A percentile compares a stretch with the other conserved stretches of the same genome.
These are phyloP conservation scores for Phortica okadai DNA, from an alignment of 2,888 invertebrate genomes.

Conservation along the genomic window DNA sequence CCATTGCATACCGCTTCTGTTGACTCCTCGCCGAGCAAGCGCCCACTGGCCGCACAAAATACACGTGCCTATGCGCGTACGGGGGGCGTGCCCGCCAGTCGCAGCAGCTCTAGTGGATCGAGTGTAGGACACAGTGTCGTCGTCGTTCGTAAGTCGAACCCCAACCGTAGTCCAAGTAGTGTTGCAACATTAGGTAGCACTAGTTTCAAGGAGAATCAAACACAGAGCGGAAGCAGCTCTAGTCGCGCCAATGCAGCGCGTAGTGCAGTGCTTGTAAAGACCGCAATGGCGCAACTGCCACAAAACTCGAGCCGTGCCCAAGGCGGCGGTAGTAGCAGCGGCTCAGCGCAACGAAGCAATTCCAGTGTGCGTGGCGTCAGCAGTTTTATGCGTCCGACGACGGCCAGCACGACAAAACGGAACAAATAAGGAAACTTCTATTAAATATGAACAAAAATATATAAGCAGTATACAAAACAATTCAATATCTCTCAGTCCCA, in stretches of 20 bases:
- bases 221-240: slow-evolving; percentile 39
- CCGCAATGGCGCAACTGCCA: slow-evolving; percentile 62
- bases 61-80: slow-evolving; percentile 60
- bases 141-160: slow-evolving; percentile 54
- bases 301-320: slow-evolving; percentile 41
- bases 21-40: slow-evolving; percentile 74
- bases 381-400: slow-evolving; percentile 91
- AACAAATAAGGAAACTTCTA: slow-evolving; percentile 60
- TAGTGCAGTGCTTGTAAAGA: slow-evolving; percentile 69
- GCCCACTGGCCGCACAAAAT: slow-evolving; percentile 79
- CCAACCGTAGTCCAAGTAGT: slow-evolving; percentile 32
- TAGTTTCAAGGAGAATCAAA: slow-evolving; percentile 77
- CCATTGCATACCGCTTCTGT: slow-evolving; percentile 75
- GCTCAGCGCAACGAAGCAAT: slow-evolving; percentile 54
- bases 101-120: slow-evolving; percentile 80
- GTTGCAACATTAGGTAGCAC: slow-evolving; percentile 69
- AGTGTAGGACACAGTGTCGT: slow-evolving; percentile 78
- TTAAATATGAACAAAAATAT: slow-evolving; percentile 9
- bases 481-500: background rate
- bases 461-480: background rate
- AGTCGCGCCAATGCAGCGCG: slow-evolving; percentile 62
- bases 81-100: slow-evolving; percentile 78
- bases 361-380: slow-evolving; percentile 71
- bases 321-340: slow-evolving; percentile 42
- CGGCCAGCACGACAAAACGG: slow-evolving; percentile 86